phyloP scores from a whole-genome alignment of 2,797 vertebrate species.

The Hipposideros larvatus region DNA sequence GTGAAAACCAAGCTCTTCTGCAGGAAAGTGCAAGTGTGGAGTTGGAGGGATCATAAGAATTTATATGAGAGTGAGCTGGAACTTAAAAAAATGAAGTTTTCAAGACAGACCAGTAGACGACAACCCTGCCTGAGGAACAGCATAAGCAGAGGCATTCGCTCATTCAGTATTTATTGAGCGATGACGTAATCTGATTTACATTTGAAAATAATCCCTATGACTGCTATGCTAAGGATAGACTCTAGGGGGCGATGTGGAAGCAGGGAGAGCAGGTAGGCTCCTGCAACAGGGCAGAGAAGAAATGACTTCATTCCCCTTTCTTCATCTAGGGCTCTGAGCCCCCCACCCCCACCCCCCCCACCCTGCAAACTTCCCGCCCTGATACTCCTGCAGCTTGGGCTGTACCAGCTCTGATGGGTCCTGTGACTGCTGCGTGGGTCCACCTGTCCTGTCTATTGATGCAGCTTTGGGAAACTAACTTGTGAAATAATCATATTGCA shows the following conservation, averaged over 20 bases:
- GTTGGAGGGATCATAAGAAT: not conserved
- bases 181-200: accelerated
- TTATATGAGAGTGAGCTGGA: not conserved
- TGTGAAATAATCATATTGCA: not conserved
- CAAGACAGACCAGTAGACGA: not conserved
- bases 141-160: not conserved
- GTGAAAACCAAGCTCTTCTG: not conserved
- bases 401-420: not conserved
- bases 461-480: not conserved
- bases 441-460: not conserved
- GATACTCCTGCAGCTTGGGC: not conserved
- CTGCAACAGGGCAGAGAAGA: not conserved
- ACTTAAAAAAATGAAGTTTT: not conserved
- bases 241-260: not conserved
- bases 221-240: not conserved
- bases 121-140: not conserved
- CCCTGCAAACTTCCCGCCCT: not conserved
- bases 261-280: not conserved
- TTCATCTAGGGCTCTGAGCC: not conserved
- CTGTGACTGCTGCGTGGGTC: not conserved
- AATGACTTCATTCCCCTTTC: too few relatives aligned
- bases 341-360: too few relatives aligned
- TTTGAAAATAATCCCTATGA: not conserved
- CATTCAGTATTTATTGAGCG: not conserved
- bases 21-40: not conserved